A percentile compares a stretch with the other conserved stretches of the same genome.
These are phyloP conservation scores for Thunnus albacares DNA, from an alignment of 2,797 vertebrate genomes.

Conservation along the genomic window DNA sequence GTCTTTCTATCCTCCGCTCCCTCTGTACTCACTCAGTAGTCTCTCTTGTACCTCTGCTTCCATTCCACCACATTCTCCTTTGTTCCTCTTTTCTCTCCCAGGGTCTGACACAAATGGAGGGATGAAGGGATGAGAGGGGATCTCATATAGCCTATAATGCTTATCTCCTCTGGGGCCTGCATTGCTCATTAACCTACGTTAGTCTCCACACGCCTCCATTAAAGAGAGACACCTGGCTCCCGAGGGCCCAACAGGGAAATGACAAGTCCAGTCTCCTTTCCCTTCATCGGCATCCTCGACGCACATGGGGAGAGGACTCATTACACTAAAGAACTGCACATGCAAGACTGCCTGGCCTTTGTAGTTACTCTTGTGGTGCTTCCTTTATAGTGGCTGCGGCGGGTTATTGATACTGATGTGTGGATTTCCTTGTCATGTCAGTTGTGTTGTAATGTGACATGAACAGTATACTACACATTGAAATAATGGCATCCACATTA, in stretches of 20 bases:
- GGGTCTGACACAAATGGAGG: constrained; percentile 80
- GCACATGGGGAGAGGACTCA: constrained; percentile 32
- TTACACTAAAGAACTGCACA: constrained; percentile 23
- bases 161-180: constrained; percentile 73
- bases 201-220: constrained; percentile 78
- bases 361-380: not conserved
- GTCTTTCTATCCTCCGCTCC: constrained; percentile 27
- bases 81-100: constrained; percentile 70
- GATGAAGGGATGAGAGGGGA: constrained; percentile 80
- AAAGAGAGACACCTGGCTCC: constrained; percentile 83
- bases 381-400: constrained; percentile 23
- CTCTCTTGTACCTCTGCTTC: constrained; percentile 50
- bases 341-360: constrained; percentile 5
- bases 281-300: constrained; percentile 69
- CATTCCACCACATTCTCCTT: constrained; percentile 61
- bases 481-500: constrained; percentile 52
- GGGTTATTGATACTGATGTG: constrained; percentile 54
- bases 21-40: constrained; percentile 22
- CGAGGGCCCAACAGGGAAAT: constrained; percentile 64
- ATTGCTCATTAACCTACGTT: constrained; percentile 85
- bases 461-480: constrained; percentile 34
- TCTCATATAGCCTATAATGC: constrained; percentile 79
- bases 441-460: constrained; percentile 51
- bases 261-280: constrained; percentile 69
- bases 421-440: constrained; percentile 52